A percentile compares a stretch with the other conserved stretches of the same genome.
Conservation (phyloP, 2,888 invertebrate genomes). For the Hyppa rectilinea region DNA sequence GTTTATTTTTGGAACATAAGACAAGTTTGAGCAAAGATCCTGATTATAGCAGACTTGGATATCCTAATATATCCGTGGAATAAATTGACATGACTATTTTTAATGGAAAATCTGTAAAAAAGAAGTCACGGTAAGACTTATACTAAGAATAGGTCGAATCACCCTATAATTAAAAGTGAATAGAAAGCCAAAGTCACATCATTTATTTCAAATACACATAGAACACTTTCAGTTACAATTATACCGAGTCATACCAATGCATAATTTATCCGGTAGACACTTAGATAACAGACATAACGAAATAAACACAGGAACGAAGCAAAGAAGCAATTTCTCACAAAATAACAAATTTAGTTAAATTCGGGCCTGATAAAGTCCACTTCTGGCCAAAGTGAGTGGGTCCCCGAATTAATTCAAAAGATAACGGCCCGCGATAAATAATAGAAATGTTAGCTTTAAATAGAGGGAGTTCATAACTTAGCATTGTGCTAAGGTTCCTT, state of each 20-base stretch:
- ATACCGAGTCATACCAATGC: constrained; percentile 15
- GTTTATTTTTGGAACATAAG: too few relatives aligned
- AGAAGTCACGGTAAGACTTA: too few relatives aligned
- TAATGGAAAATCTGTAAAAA: too few relatives aligned
- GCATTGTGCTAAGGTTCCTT: constrained; percentile 59
- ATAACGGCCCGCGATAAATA: constrained; percentile 77
- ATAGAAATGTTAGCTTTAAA: constrained; percentile 68
- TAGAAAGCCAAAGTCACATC: too few relatives aligned
- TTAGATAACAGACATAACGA: constrained; percentile 34
- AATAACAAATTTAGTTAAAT: constrained; percentile 74
- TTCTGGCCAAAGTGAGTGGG: constrained; percentile 72
- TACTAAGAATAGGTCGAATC: too few relatives aligned
- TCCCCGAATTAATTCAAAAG: constrained; percentile 79
- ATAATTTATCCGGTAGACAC: constrained; percentile 17
- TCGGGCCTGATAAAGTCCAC: constrained; percentile 74
- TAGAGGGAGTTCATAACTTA: constrained; percentile 66
- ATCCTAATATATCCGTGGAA: too few relatives aligned
- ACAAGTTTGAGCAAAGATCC: too few relatives aligned
- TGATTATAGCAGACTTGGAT: too few relatives aligned
- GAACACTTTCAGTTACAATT: constrained; percentile 9
- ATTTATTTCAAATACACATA: too few relatives aligned
- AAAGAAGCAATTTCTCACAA: constrained; percentile 56
- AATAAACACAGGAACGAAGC: constrained; percentile 31
- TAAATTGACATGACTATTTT: too few relatives aligned
- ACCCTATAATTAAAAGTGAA: too few relatives aligned